phyloP scores from a whole-genome alignment of 64 coral and sea anemone genomes.

The Actinia tenebrosa region DNA sequence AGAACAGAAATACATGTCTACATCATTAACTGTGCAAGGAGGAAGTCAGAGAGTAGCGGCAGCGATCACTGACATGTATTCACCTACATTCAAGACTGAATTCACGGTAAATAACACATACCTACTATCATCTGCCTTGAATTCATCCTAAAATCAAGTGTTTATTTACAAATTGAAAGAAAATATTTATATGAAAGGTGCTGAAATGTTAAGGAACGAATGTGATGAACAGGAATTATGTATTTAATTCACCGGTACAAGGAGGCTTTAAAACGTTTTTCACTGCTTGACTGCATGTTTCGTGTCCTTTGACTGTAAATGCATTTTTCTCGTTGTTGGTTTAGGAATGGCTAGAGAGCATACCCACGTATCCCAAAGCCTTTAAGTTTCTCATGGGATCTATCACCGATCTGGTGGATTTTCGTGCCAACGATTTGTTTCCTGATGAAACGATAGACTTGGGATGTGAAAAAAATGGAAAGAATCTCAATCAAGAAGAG shows the following conservation, averaged over 20 bases:
- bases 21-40: conserved; percentile 25
- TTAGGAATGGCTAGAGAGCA: conserved; percentile 35
- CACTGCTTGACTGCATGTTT: too few relatives aligned
- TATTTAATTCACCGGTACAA: too few relatives aligned
- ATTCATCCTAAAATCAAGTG: too few relatives aligned
- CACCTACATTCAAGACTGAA: conserved; percentile 43
- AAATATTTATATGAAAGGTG: too few relatives aligned
- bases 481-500: conserved; percentile 9
- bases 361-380: conserved; percentile 37
- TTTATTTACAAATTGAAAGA: too few relatives aligned
- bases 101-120: not conserved
- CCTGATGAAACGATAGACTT: conserved; percentile 24
- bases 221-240: too few relatives aligned
- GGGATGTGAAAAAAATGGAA: conserved; percentile 15
- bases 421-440: conserved; percentile 37
- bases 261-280: too few relatives aligned
- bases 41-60: conserved; percentile 28
- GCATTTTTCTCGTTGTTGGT: too few relatives aligned
- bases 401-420: conserved; percentile 40
- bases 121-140: too few relatives aligned
- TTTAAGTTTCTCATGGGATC: conserved; percentile 34
- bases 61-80: conserved; percentile 13
- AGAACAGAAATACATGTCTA: conserved; percentile 2
- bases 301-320: too few relatives aligned
- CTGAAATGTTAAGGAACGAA: too few relatives aligned